These are phyloP conservation scores for Allophyes oxyacanthae DNA, from an alignment of 2,888 invertebrate species.

Conservation along the genomic window DNA sequence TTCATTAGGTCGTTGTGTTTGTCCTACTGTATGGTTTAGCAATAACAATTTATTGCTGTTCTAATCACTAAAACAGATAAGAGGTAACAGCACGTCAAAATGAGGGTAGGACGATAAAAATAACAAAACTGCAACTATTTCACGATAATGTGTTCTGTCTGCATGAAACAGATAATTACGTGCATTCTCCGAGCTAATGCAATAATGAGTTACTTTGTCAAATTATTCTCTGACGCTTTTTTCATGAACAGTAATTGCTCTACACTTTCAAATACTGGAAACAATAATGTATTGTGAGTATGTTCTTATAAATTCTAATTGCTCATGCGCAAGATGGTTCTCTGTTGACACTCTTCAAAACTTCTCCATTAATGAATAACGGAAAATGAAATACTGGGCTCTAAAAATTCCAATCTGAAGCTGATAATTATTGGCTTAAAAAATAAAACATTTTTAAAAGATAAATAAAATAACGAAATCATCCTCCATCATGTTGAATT, in stretches of 20 bases:
- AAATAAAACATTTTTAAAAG: too few species aligned
- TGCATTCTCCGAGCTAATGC: constrained; percentile 42
- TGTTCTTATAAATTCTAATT: constrained; percentile 10
- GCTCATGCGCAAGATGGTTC: not conserved
- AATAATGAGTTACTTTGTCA: constrained; percentile 30
- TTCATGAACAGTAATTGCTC: constrained; percentile 23
- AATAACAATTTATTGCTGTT: not conserved
- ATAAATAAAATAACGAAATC: too few species aligned
- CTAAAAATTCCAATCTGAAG: too few species aligned
- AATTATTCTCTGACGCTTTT: constrained; percentile 25
- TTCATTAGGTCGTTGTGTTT: too few species aligned
- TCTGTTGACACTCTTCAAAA: not conserved
- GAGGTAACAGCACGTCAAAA: constrained; percentile 5
- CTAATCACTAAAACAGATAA: constrained; percentile 4
- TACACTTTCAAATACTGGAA: constrained; percentile 25
- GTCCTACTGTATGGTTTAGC: too few species aligned
- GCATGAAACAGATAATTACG: constrained; percentile 32
- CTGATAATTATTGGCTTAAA: too few species aligned
- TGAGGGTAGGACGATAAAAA: constrained; percentile 40
- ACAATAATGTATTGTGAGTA: not conserved
- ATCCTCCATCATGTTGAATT: too few species aligned
- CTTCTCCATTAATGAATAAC: too few species aligned
- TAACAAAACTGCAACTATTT: constrained; percentile 10
- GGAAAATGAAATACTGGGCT: too few species aligned
- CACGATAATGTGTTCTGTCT: constrained; percentile 19